Base-by-base conservation (phyloP, 2,888 invertebrate genomes). In the Cremastinae sp. region DNA sequence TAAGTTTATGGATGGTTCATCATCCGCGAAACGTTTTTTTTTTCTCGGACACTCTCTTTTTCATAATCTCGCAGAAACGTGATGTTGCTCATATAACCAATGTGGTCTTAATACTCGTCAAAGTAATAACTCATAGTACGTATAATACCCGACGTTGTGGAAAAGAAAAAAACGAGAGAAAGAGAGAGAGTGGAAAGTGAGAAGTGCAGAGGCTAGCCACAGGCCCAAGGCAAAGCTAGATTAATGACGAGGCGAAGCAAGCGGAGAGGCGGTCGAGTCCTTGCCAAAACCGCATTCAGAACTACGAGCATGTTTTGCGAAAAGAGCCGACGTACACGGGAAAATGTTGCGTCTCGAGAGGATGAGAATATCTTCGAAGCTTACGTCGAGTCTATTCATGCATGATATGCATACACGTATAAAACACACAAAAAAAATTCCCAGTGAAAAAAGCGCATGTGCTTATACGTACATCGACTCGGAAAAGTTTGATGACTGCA, bases 201-300 rank as follows among this genome's bases (percentile, higher is more conserved):
- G 39, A 62, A 65, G 68, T 56, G 66, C 58, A 45, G 59, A 75
- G 49, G 75, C 69, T 70, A 73, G 72, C 77, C 71, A 53, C 77
- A 59, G 68, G 58, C 58, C 53, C 45, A 14, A 35, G 65, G 78
- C 64, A 78, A 75, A 74, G 72, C 74, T 72, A 78, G 75, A 78
- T 75, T 71, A 74, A 75, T 75, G 74, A 74, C 74, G 74, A 64
- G 71, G 78, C 55, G 58, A 35, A 55, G 47, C 45, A 61, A 59
- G 65, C 18, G 53, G 69, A 61, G 59, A 66, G 62, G 66, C 55
- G 28, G 28, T 28, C 64, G 64, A 55, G 61, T 75, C 74, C 65
- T 74, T 77, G 78, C 74, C 73, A 71, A 71, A 74, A 69, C 70
- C 75, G 61, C 77, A 69, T 65, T 68, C 64, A 71, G 71, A 69